Base-by-base conservation (phyloP, 2,797 vertebrate genomes). In the Gallirallus australis region DNA sequence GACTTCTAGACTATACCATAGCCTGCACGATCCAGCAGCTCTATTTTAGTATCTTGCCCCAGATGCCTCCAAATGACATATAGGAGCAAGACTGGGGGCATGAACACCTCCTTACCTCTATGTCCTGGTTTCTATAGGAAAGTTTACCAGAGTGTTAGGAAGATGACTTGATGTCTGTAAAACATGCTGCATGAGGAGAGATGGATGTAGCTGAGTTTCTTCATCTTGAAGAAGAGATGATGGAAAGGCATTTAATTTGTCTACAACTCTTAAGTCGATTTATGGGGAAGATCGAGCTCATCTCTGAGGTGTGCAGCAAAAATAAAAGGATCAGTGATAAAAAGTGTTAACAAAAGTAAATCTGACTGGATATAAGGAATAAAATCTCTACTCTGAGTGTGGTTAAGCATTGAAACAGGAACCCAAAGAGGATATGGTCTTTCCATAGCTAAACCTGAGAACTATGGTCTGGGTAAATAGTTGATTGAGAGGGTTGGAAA, bases 71-170 rank as follows among this genome's bases (percentile, higher is more conserved):
- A 47, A 72, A 50, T 11, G 39, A 3, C 30, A 12, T 9, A 33
- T 0, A 39, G 37, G 11, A 35, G 15, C 37, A 76, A 79, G 9
- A 37, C 0, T 25, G 15, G 6, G 18, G 33, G 3, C 16, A 11
- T 17, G 13, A 3, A 31, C 15, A 27, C 4, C 27, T 69, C 21
- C 47, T 53, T 35, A 47, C 20, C 6, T 63, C 6, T 63, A 31
- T 24, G 7, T 53, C 13, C 13, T 56, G 18, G 11, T 30, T 19
- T 79, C 84, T 65, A 37, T 48, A 53, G 25, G 56, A 69, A 28
- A 35, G 12, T 59, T 82, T 48, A 37, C 4, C 7, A 15, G 53
- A 57, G 8, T 42, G 28, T 86, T 78, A 48, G 8, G 37, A 82
- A 57, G 70, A 60, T 1, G 5, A 14, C 15, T 83, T 48, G 16